phyloP scores from a whole-genome alignment of 2,797 vertebrate genomes.

The Mallotus villosus region DNA sequence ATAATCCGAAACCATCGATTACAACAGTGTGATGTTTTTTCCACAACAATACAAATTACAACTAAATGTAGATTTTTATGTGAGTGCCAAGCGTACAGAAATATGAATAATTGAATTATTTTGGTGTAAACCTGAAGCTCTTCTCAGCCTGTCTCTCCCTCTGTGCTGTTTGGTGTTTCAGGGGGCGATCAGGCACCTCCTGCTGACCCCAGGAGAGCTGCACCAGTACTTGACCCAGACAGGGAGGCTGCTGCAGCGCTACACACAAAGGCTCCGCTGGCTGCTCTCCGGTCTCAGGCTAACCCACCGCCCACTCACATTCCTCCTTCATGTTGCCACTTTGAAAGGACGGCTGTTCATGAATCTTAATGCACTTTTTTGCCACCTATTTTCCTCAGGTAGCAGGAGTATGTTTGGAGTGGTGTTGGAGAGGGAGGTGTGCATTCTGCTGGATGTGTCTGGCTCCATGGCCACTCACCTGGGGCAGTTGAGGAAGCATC shows the following conservation, averaged over 20 bases:
- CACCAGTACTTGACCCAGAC: slow-evolving; percentile 64
- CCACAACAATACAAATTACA: too few relatives aligned
- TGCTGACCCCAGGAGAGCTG: slow-evolving; percentile 70
- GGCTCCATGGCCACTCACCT: slow-evolving; percentile 76
- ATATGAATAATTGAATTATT: too few relatives aligned
- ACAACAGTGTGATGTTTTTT: too few relatives aligned
- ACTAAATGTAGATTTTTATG: too few relatives aligned
- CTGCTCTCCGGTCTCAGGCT: slow-evolving; percentile 75
- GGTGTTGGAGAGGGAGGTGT: slow-evolving; percentile 76
- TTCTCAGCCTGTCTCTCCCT: not conserved
- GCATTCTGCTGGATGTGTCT: slow-evolving; percentile 79
- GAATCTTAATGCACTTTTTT: too few relatives aligned
- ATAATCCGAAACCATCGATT: too few relatives aligned
- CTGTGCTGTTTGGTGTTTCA: slow-evolving; percentile 39
- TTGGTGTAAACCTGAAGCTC: too few relatives aligned
- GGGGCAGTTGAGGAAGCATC: slow-evolving; percentile 63
- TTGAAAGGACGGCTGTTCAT: too few relatives aligned
- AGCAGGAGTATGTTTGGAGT: slow-evolving; percentile 78
- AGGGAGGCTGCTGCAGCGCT: slow-evolving; percentile 63
- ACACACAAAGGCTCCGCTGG: slow-evolving; percentile 75
- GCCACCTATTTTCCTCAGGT: slow-evolving; percentile 55
- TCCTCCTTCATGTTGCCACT: too few relatives aligned
- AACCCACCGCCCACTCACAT: not conserved
- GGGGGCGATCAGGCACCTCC: slow-evolving; percentile 76
- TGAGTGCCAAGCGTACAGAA: too few relatives aligned